phyloP scores from a whole-genome alignment of 2,888 invertebrate species.

The Noctuana brunneofusca region DNA sequence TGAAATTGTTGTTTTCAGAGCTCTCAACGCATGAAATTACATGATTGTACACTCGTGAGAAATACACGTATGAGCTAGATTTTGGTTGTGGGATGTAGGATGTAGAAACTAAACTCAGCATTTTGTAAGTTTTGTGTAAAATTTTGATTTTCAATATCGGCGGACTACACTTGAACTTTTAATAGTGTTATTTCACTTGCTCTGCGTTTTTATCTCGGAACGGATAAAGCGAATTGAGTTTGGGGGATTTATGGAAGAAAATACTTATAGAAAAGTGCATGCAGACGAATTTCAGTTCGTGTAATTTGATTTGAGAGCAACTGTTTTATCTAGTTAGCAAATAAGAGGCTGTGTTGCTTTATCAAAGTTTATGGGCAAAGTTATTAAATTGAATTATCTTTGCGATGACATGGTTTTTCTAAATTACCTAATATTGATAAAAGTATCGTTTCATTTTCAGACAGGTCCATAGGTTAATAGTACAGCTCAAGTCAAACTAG shows the following conservation, averaged over 20 bases:
- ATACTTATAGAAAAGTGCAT: slow-evolving; percentile 12
- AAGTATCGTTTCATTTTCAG: too few relatives aligned
- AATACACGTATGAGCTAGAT: slow-evolving; percentile 20
- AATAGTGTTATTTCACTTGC: slow-evolving; percentile 23
- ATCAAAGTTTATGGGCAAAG: neutral
- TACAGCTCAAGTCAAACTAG: too few relatives aligned
- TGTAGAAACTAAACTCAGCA: slow-evolving; percentile 12
- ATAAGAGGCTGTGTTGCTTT: neutral
- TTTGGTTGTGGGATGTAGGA: slow-evolving; percentile 1
- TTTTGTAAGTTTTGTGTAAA: slow-evolving; percentile 21
- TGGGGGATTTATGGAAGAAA: slow-evolving; percentile 19
- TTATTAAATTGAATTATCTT: neutral
- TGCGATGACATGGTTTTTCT: neutral
- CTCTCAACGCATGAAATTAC: slow-evolving; percentile 40
- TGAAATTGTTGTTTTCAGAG: slow-evolving; percentile 44
- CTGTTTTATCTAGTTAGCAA: neutral
- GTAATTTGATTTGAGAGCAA: slow-evolving; percentile 4
- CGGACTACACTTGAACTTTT: slow-evolving; percentile 14
- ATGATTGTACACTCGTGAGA: slow-evolving; percentile 35
- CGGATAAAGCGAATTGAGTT: slow-evolving; percentile 28
- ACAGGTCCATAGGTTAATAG: too few relatives aligned
- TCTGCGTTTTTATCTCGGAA: slow-evolving; percentile 19
- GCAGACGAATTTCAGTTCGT: slow-evolving; percentile 7
- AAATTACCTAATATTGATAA: too few relatives aligned
- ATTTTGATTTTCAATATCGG: slow-evolving; percentile 30